These are phyloP conservation scores for Cavia aperea DNA, from an alignment of 2,113 vertebrate species.

Conservation along the genomic window DNA sequence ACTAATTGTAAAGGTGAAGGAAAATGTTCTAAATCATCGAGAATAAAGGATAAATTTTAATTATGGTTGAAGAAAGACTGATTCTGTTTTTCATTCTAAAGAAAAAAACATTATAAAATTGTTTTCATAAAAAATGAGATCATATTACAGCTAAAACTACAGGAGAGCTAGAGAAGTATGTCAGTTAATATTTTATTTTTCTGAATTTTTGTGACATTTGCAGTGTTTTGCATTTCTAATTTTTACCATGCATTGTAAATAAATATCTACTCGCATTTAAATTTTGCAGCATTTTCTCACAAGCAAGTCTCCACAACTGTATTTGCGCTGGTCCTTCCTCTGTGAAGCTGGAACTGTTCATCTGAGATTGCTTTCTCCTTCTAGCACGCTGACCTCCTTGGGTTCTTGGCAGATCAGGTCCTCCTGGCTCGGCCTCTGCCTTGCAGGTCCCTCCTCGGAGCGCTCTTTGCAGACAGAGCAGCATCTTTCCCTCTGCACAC, in stretches of 20 bases:
- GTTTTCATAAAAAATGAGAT: background rate
- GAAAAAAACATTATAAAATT: background rate
- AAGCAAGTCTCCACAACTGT: background rate
- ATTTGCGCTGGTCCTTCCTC: background rate
- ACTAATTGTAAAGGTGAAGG: background rate
- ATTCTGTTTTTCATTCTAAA: background rate
- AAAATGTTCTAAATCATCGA: background rate
- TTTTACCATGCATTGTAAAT: background rate
- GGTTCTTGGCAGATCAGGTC: background rate
- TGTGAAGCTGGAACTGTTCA: background rate
- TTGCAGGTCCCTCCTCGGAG: background rate
- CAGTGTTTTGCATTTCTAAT: background rate
- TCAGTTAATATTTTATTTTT: slow-evolving; percentile 15
- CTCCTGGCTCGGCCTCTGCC: background rate
- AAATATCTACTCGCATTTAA: background rate
- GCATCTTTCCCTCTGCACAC: background rate
- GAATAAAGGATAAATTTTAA: background rate
- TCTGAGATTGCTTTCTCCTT: background rate
- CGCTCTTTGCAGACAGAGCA: background rate
- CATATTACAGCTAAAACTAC: background rate
- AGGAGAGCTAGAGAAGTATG: background rate
- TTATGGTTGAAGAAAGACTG: background rate
- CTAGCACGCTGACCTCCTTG: background rate
- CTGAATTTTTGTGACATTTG: background rate
- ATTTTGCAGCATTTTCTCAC: background rate